Evolutionary conservation across 2,797 vertebrate species (phyloP).

Genomic region (Distichodus sexfasciatus): DNA sequence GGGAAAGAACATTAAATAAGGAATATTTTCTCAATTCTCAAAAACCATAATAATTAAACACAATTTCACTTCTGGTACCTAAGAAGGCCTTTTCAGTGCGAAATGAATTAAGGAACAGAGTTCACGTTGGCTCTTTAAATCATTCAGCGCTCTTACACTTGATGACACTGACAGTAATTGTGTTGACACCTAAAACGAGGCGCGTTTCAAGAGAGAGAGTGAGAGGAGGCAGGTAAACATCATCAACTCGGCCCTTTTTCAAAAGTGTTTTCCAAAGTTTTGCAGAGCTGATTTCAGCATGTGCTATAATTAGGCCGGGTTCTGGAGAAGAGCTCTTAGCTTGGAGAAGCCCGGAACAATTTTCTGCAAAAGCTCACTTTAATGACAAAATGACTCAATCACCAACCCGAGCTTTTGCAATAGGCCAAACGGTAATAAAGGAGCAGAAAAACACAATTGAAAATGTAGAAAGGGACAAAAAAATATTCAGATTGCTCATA

Average conservation of each 20-base stretch:
- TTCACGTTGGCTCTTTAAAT: no score
- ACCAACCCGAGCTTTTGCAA: conserved; percentile 5
- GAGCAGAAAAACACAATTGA: neutral
- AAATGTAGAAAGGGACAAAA: neutral
- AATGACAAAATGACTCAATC: conserved; percentile 28
- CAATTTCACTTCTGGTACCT: no score
- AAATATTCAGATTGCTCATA: conserved; percentile 3
- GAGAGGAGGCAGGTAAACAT: neutral
- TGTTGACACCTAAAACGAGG: conserved; percentile 24
- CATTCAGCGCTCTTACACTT: neutral
- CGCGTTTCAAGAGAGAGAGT: conserved; percentile 1
- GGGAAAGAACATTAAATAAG: no score
- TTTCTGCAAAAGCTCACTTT: conserved; percentile 6
- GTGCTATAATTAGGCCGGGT: conserved; percentile 29
- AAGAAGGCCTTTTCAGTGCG: no score
- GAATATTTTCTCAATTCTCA: no score
- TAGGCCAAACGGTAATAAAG: no score
- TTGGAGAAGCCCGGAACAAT: conserved; percentile 25
- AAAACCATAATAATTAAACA: no score
- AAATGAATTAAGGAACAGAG: no score
- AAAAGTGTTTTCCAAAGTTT: conserved; percentile 35
- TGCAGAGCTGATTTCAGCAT: conserved; percentile 23
- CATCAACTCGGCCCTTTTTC: conserved; percentile 24
- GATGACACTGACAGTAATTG: neutral
- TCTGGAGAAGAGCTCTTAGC: conserved; percentile 13